These are phyloP conservation scores for Sebastes hopkinsi DNA, from an alignment of 2,797 vertebrate species.

Conservation along the genomic window DNA sequence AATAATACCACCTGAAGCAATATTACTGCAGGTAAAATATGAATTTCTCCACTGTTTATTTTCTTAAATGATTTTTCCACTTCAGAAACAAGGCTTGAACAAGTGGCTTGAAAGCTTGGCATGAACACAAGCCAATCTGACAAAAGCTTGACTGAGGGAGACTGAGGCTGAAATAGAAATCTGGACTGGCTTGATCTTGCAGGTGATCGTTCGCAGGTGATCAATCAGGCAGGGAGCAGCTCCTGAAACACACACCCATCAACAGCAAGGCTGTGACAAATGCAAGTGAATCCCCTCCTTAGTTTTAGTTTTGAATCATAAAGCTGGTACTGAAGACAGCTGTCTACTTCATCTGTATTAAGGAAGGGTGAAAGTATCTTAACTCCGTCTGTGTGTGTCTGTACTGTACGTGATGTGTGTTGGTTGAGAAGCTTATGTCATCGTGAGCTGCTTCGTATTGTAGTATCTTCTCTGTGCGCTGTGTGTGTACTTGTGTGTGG, in stretches of 20 bases:
- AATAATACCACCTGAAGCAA: too few relatives aligned
- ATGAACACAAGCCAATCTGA: not conserved
- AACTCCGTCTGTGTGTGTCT: not conserved
- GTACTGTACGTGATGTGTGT: not conserved
- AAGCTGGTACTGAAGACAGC: not conserved
- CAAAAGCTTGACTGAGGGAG: not conserved
- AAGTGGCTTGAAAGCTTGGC: not conserved
- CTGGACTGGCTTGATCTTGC: not conserved
- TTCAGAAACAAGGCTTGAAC: not conserved
- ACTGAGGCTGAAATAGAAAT: not conserved
- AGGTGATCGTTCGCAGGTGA: not conserved
- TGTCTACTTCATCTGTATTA: not conserved
- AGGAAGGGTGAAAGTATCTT: not conserved
- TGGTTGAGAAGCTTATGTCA: not conserved
- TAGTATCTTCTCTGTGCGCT: not conserved
- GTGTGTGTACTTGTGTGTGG: not conserved
- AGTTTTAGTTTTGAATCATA: not conserved
- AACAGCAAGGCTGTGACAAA: not conserved
- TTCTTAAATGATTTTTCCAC: too few relatives aligned
- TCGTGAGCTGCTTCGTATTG: not conserved
- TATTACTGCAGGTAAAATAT: too few relatives aligned
- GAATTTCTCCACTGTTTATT: too few relatives aligned
- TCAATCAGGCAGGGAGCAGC: not conserved
- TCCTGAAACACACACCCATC: not conserved
- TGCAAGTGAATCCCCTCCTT: not conserved